Evolutionary conservation across 2,113 vertebrate species (phyloP).

Genomic region (Thalassarche chlororhynchos): DNA sequence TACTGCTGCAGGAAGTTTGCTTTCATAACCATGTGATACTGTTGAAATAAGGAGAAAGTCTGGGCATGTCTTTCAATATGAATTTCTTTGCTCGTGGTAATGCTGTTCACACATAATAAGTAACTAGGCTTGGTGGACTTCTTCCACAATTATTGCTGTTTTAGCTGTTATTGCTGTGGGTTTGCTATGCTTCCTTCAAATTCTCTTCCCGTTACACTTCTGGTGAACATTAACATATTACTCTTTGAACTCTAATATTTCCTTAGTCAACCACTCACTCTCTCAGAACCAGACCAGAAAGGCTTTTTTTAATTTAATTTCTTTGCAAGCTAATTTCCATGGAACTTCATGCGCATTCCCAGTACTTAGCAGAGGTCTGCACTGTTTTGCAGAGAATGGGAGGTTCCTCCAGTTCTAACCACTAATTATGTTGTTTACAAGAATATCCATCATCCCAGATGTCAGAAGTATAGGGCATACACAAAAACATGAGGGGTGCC

Average conservation of each 20-base stretch:
- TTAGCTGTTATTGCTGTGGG: not conserved
- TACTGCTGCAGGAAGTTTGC: not conserved
- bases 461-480: not conserved
- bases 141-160: not conserved
- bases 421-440: not conserved
- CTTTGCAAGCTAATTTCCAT: not conserved
- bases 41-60: not conserved
- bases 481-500: not conserved
- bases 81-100: not conserved
- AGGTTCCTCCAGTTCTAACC: not conserved
- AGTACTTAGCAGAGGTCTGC: not conserved
- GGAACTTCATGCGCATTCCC: not conserved
- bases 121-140: not conserved
- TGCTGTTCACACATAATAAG: not conserved
- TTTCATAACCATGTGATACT: not conserved
- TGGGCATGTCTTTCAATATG: not conserved
- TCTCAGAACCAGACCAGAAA: not conserved
- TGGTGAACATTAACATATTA: not conserved
- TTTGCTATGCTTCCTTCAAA: not conserved
- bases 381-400: not conserved
- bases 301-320: not conserved
- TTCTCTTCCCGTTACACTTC: not conserved
- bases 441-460: not conserved
- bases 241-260: not conserved
- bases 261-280: not conserved